Conservation (phyloP, 2,113 vertebrate genomes). For the Baryphthengus martii region DNA sequence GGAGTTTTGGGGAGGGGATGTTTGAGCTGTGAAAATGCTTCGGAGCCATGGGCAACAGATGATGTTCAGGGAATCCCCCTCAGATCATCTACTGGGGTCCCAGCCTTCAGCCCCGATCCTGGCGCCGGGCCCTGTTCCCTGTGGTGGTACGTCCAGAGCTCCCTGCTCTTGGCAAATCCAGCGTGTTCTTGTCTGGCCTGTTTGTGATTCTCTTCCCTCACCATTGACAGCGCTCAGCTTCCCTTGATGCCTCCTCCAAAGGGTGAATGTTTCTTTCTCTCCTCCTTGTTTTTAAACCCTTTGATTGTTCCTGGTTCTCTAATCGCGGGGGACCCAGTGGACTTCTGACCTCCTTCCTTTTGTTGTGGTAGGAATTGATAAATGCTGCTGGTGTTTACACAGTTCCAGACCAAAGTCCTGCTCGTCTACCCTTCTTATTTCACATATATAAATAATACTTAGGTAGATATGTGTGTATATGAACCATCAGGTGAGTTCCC, state of each 20-base stretch:
- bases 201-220: background rate
- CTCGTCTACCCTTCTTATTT: constrained; percentile 3
- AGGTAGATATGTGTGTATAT: background rate
- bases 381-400: background rate
- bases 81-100: fast-evolving
- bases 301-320: background rate
- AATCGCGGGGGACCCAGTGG: background rate
- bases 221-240: background rate
- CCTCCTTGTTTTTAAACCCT: constrained; percentile 1
- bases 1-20: background rate
- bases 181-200: background rate
- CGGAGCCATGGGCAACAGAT: fast-evolving
- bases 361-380: constrained; percentile 34
- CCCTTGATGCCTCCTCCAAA: background rate
- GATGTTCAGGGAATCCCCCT: background rate
- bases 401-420: background rate
- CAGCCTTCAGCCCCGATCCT: background rate
- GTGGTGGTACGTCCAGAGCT: background rate
- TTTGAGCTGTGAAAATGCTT: background rate
- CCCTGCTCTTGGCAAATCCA: background rate
- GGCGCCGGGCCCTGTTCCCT: too few species aligned
- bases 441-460: background rate
- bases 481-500: background rate
- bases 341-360: constrained; percentile 27
- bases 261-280: background rate